phyloP scores from a whole-genome alignment of 2,113 vertebrate genomes.

The Anarrhichthys ocellatus region DNA sequence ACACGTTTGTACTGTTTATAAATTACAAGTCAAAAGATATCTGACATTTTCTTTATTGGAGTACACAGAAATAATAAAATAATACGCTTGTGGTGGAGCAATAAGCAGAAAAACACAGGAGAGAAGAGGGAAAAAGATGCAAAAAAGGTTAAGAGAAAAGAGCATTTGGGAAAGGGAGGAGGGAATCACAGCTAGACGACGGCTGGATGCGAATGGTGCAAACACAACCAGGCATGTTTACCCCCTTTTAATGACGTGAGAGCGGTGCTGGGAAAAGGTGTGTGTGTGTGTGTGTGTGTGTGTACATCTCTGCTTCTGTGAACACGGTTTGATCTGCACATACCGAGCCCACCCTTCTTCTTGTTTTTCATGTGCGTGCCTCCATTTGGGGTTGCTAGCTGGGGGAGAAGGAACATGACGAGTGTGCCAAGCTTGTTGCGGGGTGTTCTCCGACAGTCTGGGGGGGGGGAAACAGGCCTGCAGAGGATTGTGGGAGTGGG shows the following conservation, averaged over 20 bases:
- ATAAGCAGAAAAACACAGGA: slow-evolving; percentile 18
- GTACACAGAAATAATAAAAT: background rate
- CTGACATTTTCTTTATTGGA: background rate
- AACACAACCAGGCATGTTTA: slow-evolving; percentile 54
- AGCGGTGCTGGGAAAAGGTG: slow-evolving; percentile 30
- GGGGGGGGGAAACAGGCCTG: slow-evolving; percentile 5
- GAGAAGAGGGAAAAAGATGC: background rate
- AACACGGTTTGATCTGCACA: slow-evolving; percentile 27
- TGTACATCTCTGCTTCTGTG: slow-evolving; percentile 11
- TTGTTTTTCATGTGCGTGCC: slow-evolving; percentile 10
- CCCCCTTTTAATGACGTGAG: slow-evolving; percentile 26
- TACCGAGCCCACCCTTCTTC: background rate
- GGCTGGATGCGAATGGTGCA: slow-evolving; percentile 42
- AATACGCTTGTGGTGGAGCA: background rate
- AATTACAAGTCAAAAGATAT: background rate
- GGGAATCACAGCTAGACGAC: slow-evolving; percentile 9
- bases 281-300: background rate
- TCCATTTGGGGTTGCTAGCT: slow-evolving; percentile 42
- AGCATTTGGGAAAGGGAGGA: slow-evolving; percentile 16
- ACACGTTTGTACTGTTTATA: background rate
- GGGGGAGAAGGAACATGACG: slow-evolving; percentile 61
- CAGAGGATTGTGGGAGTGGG: slow-evolving; percentile 22
- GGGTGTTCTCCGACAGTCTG: slow-evolving; percentile 56
- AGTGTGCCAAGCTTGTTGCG: slow-evolving; percentile 59
- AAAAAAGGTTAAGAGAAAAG: slow-evolving; percentile 23